Evolutionary conservation across 2,113 vertebrate genomes (phyloP).

Genomic region (Solea solea): DNA sequence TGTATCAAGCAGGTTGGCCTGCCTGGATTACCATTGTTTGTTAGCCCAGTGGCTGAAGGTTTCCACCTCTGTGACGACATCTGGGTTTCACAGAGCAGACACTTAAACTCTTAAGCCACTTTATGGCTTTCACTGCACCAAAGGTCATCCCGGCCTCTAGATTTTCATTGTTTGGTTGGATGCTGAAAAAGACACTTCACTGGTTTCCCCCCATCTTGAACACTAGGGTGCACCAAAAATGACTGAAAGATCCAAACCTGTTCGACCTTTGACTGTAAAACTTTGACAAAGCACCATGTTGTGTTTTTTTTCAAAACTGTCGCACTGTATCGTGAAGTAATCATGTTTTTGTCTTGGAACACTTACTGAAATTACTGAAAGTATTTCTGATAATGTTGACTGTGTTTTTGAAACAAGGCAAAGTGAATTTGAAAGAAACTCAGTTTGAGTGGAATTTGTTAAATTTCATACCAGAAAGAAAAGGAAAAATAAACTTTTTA

Average conservation of each 20-base stretch:
- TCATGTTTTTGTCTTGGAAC: conserved; percentile 36
- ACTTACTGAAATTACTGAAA: conserved; percentile 23
- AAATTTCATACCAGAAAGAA: conserved; percentile 1
- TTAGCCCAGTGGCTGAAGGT: conserved; percentile 79
- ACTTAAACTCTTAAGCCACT: conserved; percentile 56
- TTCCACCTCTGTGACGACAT: conserved; percentile 74
- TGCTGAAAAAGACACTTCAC: conserved; percentile 48
- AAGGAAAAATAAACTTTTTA: conserved; percentile 49
- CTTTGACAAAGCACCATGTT: conserved; percentile 31
- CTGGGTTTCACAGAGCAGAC: conserved; percentile 74
- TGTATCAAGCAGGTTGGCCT: conserved; percentile 79
- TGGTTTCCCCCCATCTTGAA: conserved; percentile 43
- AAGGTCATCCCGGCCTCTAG: conserved; percentile 56
- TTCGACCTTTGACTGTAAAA: conserved; percentile 35
- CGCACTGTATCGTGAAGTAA: conserved; percentile 27
- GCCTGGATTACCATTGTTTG: conserved; percentile 78
- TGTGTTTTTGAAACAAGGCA: neutral
- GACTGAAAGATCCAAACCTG: conserved; percentile 45
- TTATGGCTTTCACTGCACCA: conserved; percentile 65
- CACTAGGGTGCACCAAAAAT: conserved; percentile 25
- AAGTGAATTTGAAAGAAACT: conserved; percentile 9
- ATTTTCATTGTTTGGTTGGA: conserved; percentile 60
- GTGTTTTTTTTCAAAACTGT: conserved; percentile 15
- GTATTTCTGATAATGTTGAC: conserved; percentile 32
- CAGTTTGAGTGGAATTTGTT: conserved; percentile 2